phyloP scores from a whole-genome alignment of 2,113 vertebrate genomes.

The Rhinolophus ferrumequinum region DNA sequence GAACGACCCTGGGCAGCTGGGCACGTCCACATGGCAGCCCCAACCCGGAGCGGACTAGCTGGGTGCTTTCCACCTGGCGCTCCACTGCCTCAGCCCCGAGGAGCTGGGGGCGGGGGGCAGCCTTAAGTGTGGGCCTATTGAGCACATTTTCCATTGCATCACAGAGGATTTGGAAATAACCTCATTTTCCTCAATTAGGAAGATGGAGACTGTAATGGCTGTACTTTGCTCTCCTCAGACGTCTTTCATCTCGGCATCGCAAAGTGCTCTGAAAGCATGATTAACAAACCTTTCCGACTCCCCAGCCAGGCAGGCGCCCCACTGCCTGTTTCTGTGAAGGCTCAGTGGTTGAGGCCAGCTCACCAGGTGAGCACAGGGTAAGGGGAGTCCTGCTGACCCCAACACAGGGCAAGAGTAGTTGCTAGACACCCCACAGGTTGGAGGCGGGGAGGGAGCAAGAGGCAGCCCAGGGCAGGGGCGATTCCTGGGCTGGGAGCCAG shows the following conservation, averaged over 20 bases:
- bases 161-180: conserved; percentile 77
- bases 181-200: conserved; percentile 83
- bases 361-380: conserved; percentile 3
- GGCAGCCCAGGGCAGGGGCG: fast-evolving
- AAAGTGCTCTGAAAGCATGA: conserved; percentile 78
- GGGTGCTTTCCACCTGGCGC: background rate
- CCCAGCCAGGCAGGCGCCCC: conserved; percentile 57
- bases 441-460: background rate
- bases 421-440: background rate
- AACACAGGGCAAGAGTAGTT: background rate
- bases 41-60: background rate
- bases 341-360: conserved; percentile 66
- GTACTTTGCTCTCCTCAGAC: conserved; percentile 75
- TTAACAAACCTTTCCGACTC: conserved; percentile 55
- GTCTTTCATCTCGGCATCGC: conserved; percentile 78
- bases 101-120: background rate
- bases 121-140: background rate
- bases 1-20: conserved; percentile 51
- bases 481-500: background rate
- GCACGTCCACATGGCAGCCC: conserved; percentile 3
- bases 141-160: conserved; percentile 65
- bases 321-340: conserved; percentile 28
- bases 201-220: conserved; percentile 78
- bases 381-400: conserved; percentile 21
- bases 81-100: background rate